Percentiles rank a stretch among this genome's conserved stretches.
Evolutionary conservation across 2,797 vertebrate genomes (phyloP).

Genomic region (Neoniphon sammara): DNA sequence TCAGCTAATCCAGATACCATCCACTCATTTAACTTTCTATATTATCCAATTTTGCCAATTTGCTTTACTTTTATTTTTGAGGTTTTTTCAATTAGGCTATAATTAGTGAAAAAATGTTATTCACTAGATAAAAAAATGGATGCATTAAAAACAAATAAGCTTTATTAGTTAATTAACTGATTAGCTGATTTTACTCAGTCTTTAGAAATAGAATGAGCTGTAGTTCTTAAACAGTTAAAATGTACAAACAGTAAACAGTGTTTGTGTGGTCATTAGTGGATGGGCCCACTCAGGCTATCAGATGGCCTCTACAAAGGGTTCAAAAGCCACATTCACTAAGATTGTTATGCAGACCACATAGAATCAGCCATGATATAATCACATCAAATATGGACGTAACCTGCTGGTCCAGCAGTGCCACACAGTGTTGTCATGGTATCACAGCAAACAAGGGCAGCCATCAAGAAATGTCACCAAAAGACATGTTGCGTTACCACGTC

Average conservation of each 20-base stretch:
- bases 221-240: not conserved
- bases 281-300: not conserved
- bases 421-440: too few species aligned
- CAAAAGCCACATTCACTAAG: too few species aligned
- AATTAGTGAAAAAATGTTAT: conserved; percentile 53
- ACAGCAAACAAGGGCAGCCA: too few species aligned
- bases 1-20: too few species aligned
- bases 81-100: conserved; percentile 17
- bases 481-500: too few species aligned
- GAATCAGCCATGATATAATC: too few species aligned
- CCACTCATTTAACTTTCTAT: not conserved
- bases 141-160: conserved; percentile 45
- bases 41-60: conserved; percentile 19
- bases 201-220: conserved; percentile 15
- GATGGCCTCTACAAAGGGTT: too few species aligned
- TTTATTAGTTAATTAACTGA: conserved; percentile 18
- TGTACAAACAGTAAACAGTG: conserved; percentile 34
- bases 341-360: too few species aligned
- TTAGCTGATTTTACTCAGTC: conserved; percentile 33
- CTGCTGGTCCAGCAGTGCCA: too few species aligned
- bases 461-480: too few species aligned
- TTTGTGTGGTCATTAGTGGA: conserved; percentile 3
- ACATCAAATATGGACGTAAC: too few species aligned
- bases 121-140: conserved; percentile 42
- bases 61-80: conserved; percentile 5